phyloP scores from a whole-genome alignment of 2,113 vertebrate genomes.

The Gymnobelideus leadbeateri region DNA sequence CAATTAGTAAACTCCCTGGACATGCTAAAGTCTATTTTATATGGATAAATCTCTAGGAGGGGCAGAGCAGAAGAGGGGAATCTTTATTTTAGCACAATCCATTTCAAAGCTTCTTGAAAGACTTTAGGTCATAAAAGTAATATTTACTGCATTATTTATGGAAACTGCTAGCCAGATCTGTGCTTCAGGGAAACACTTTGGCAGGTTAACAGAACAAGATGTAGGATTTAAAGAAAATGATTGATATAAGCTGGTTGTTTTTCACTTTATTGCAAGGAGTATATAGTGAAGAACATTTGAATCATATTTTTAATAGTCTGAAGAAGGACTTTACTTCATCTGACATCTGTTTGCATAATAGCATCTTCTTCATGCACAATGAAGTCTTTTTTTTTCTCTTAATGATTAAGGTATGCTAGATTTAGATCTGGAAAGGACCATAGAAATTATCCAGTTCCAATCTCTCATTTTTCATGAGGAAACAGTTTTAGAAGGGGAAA shows the following conservation, averaged over 20 bases:
- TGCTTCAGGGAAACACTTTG: not conserved
- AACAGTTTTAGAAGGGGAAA: not conserved
- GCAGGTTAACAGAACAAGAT: slow-evolving; percentile 8
- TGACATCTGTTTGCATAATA: not conserved
- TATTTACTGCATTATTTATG: slow-evolving; percentile 12
- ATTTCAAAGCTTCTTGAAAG: not conserved
- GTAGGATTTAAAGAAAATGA: slow-evolving; percentile 33
- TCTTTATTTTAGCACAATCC: not conserved
- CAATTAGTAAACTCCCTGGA: not conserved
- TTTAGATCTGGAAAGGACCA: not conserved
- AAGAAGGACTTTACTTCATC: not conserved
- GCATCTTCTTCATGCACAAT: not conserved
- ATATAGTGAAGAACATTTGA: not conserved
- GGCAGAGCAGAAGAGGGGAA: not conserved
- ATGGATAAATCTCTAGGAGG: not conserved
- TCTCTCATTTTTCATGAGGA: not conserved
- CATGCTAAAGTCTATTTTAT: not conserved
- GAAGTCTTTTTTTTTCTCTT: not conserved
- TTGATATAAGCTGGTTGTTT: slow-evolving; percentile 44
- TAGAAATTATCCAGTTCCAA: not conserved
- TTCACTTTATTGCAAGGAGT: not conserved
- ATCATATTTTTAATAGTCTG: not conserved
- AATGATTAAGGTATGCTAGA: not conserved
- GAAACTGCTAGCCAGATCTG: slow-evolving; percentile 37
- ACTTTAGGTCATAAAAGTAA: not conserved